Base-by-base conservation (phyloP, 37 sponge, comb jelly and placozoan genomes). In the Beroe forskalii region DNA sequence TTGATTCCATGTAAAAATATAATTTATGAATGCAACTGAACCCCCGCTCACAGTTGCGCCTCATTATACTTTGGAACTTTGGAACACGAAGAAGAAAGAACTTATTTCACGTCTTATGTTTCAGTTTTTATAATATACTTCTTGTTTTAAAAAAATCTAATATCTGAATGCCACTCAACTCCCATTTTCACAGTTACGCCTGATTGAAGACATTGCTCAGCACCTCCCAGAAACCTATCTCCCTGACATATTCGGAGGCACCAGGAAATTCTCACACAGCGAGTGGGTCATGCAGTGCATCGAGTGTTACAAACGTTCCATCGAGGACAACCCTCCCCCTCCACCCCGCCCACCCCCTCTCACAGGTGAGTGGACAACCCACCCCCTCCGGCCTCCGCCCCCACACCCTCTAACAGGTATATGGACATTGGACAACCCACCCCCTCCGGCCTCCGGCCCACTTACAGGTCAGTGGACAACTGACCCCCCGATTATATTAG, bases 241-340 rank as follows among this genome's bases (percentile, higher is more conserved):
- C 25, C 72, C 72, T 12, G 32, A 32, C 72, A 32, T 69, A 32
- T 69, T 32, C 72, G 72, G 72, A 17, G 72, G 72, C 12, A 69
- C 25, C 36, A 69, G 72, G 32, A 69, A 35, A 28, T 69, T 69
- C 39, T 69, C 72, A 28, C 72, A 69, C 72, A 36, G 9, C 2
- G 72, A 25, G 33, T 69, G 72, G 72, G 72, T 69, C 17, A 69
- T 69, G 72, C 72, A 69, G 72, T 69, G 72, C 32, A 69, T 69
- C 72, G 72, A 69, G 72, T 69, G 72, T 17, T 69, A 69, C 37
- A 69, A 69, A 37, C 25, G 72, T 2, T 32, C 33, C 37, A 69
- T 69, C 4, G 72, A 69, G 72, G 72, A 69, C 72, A 69, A 69
- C 72, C 72, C 72, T 32, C 72, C 72, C 1, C 72, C 72, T 37